Conservation (phyloP, 2,888 invertebrate genomes). For the Schizotus pectinicornis region DNA sequence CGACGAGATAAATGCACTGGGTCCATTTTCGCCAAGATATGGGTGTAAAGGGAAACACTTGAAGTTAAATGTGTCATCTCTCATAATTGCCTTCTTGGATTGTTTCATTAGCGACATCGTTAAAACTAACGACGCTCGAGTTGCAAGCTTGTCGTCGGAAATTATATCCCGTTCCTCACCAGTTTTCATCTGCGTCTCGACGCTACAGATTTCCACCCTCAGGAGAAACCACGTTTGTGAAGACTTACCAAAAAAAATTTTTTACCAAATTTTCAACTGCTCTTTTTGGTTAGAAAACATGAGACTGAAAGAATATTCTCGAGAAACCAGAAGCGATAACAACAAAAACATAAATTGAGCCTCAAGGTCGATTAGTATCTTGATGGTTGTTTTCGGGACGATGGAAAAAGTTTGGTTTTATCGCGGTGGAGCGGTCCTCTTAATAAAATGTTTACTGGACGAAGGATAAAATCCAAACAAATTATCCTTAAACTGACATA, state of each 20-base stretch:
- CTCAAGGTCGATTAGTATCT: no score
- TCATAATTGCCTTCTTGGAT: conserved; percentile 59
- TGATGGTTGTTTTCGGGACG: no score
- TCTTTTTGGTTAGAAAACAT: no score
- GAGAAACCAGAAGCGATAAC: no score
- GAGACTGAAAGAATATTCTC: no score
- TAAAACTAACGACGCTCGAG: conserved; percentile 59
- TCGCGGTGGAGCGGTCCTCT: conserved; percentile 9
- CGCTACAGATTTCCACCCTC: not conserved
- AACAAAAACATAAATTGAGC: no score
- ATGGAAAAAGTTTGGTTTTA: conserved; percentile 1
- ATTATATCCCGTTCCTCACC: conserved; percentile 47
- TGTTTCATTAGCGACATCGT: conserved; percentile 60
- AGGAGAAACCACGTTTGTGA: no score
- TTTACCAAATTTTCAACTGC: no score
- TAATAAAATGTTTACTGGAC: conserved; percentile 10
- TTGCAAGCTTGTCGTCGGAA: conserved; percentile 50
- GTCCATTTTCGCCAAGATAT: conserved; percentile 37
- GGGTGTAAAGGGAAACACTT: conserved; percentile 48
- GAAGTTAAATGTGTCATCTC: conserved; percentile 57
- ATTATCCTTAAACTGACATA: conserved; percentile 45
- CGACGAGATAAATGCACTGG: conserved; percentile 28
- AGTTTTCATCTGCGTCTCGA: conserved; percentile 30
- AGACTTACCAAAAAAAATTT: no score
- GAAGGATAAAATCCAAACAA: conserved; percentile 43